These are phyloP conservation scores for Channa maculata DNA, from an alignment of 2,113 vertebrate species.

Conservation along the genomic window DNA sequence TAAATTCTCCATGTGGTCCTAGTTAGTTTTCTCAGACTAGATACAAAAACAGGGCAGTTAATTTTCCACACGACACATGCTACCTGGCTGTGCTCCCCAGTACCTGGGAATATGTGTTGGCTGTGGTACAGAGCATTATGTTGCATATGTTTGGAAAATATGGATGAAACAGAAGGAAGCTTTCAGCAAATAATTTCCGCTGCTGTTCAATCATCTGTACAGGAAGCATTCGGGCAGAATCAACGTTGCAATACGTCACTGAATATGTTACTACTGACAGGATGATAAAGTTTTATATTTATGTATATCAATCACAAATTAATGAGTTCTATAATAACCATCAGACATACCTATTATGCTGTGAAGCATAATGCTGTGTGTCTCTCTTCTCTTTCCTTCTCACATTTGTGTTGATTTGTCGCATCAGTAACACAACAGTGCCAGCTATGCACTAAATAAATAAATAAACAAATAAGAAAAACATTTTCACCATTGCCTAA, in stretches of 20 bases:
- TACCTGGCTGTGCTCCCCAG: constrained; percentile 22
- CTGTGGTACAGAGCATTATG: constrained; percentile 29
- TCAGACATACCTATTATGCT: not conserved
- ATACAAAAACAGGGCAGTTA: not conserved
- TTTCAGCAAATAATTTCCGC: constrained; percentile 35
- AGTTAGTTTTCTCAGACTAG: constrained; percentile 7
- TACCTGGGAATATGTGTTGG: not conserved
- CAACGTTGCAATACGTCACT: constrained; percentile 22
- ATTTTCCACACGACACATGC: not conserved
- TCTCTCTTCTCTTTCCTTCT: not conserved
- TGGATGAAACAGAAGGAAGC: constrained; percentile 41
- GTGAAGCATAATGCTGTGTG: constrained; percentile 19
- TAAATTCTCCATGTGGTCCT: constrained; percentile 4
- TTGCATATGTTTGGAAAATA: constrained; percentile 28
- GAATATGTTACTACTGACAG: constrained; percentile 24
- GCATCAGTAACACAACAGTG: not conserved
- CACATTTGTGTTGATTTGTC: no score
- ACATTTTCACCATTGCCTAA: no score
- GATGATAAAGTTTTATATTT: constrained; percentile 7
- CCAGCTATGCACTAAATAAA: not conserved
- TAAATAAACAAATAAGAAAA: no score
- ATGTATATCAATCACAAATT: no score
- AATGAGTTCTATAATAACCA: no score
- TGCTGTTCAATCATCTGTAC: constrained; percentile 41
- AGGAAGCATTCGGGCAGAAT: constrained; percentile 36